Evolutionary conservation across 2,797 vertebrate genomes (phyloP).

Genomic region (Limosa lapponica): DNA sequence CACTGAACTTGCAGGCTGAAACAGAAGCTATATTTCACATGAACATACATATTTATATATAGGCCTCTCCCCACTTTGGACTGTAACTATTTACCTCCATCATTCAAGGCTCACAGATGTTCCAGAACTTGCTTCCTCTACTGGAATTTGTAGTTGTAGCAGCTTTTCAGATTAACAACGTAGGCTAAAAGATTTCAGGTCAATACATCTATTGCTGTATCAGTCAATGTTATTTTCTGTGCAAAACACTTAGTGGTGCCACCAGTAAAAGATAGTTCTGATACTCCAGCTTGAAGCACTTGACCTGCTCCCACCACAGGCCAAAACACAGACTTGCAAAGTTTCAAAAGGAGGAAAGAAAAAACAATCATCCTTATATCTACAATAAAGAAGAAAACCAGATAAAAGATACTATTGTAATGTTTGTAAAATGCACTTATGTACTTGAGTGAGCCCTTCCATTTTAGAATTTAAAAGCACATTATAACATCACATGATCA

Average conservation of each 20-base stretch:
- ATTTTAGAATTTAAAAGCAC: background rate
- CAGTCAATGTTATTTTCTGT: background rate
- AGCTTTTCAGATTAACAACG: background rate
- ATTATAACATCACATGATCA: background rate
- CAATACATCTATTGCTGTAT: background rate
- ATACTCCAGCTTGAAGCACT: background rate
- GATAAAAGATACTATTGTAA: background rate
- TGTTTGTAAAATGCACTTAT: background rate
- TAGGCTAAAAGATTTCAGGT: background rate
- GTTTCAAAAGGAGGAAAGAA: background rate
- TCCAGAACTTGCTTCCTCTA: background rate
- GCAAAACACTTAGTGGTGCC: background rate
- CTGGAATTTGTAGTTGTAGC: background rate
- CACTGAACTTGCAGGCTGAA: background rate
- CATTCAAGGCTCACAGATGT: background rate
- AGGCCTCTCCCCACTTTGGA: background rate
- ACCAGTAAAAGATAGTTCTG: background rate
- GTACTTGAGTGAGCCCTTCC: background rate
- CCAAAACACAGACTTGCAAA: background rate
- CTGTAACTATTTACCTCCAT: background rate
- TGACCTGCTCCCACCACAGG: background rate
- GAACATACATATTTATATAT: background rate
- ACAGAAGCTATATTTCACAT: background rate
- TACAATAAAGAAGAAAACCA: background rate
- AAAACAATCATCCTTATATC: rapidly evolving